Percentiles rank a stretch among this genome's conserved stretches.
These are phyloP conservation scores for Eugnorisma glareosa DNA, from an alignment of 2,888 invertebrate genomes.

Conservation along the genomic window DNA sequence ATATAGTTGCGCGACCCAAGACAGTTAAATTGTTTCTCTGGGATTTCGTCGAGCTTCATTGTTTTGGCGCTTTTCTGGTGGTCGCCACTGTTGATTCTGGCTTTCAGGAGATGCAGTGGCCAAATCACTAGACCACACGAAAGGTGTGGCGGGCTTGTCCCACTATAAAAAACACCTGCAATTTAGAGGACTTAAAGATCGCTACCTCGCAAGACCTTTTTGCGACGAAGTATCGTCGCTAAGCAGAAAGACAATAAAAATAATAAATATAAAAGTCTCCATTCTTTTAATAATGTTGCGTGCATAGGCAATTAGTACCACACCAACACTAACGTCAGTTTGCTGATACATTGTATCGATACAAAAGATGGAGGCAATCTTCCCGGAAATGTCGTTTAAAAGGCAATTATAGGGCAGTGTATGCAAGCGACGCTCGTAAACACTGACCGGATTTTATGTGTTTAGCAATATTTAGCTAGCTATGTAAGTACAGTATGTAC, in stretches of 20 bases:
- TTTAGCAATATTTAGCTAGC: background rate
- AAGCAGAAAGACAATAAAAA: background rate
- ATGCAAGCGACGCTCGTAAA: slow-evolving; percentile 14
- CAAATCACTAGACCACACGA: too few species aligned
- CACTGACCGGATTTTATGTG: slow-evolving; percentile 11
- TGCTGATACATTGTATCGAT: slow-evolving; percentile 33
- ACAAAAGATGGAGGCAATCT: slow-evolving; percentile 18
- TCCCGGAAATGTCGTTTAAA: slow-evolving; percentile 18
- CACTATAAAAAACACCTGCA: background rate
- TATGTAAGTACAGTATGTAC: background rate
- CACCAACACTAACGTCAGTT: background rate
- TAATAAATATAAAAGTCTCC: background rate
- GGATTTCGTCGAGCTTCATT: background rate
- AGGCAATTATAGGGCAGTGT: slow-evolving; percentile 32
- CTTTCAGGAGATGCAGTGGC: background rate
- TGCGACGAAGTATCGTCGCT: background rate
- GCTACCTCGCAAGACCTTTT: background rate
- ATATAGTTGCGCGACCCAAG: background rate
- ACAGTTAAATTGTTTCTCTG: too few species aligned
- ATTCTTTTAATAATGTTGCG: slow-evolving; percentile 9
- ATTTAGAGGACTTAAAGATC: background rate
- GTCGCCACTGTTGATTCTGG: background rate
- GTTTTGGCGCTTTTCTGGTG: background rate
- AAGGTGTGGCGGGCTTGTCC: background rate
- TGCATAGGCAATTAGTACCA: slow-evolving; percentile 21